Evolutionary conservation across 1,140 invertebrate species (phyloP).

Genomic region (Coelopa frigida): DNA sequence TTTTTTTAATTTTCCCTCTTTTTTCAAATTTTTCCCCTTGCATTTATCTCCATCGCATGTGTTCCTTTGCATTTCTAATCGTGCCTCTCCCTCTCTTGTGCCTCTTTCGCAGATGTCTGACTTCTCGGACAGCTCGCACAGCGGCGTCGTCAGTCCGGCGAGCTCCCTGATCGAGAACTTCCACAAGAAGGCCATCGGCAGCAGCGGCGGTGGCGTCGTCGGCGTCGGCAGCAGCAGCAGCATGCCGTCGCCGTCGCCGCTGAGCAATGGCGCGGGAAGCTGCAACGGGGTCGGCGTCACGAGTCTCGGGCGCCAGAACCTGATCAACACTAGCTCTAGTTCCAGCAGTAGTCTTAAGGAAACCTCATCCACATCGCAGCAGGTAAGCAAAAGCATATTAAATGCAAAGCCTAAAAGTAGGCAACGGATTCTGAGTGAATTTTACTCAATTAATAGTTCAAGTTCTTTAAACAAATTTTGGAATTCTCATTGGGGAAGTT

Average conservation of each 20-base stretch:
- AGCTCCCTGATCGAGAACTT: constrained; percentile 41
- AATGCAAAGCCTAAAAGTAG: not conserved
- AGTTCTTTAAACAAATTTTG: too few species aligned
- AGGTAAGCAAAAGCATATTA: too few species aligned
- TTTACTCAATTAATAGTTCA: too few species aligned
- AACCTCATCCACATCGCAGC: constrained; percentile 44
- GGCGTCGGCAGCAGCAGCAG: constrained; percentile 5
- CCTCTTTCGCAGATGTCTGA: constrained; percentile 39
- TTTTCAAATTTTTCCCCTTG: not conserved
- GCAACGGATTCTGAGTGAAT: not conserved
- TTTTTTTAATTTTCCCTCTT: too few species aligned
- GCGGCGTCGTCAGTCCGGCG: constrained; percentile 35
- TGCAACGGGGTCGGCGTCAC: constrained; percentile 6
- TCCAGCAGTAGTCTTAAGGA: constrained; percentile 45
- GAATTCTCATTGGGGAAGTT: too few species aligned
- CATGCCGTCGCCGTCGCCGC: not conserved
- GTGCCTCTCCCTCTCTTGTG: too few species aligned
- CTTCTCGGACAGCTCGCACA: constrained; percentile 42
- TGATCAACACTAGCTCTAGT: constrained; percentile 35
- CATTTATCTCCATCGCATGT: too few species aligned
- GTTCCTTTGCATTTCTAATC: too few species aligned
- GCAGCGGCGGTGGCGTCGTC: constrained; percentile 3
- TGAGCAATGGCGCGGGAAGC: constrained; percentile 5
- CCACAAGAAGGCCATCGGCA: constrained; percentile 30
- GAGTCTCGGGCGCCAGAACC: constrained; percentile 28